Evolutionary conservation across 2,888 invertebrate species (phyloP).

Genomic region (Drosophila flavopinicola): DNA sequence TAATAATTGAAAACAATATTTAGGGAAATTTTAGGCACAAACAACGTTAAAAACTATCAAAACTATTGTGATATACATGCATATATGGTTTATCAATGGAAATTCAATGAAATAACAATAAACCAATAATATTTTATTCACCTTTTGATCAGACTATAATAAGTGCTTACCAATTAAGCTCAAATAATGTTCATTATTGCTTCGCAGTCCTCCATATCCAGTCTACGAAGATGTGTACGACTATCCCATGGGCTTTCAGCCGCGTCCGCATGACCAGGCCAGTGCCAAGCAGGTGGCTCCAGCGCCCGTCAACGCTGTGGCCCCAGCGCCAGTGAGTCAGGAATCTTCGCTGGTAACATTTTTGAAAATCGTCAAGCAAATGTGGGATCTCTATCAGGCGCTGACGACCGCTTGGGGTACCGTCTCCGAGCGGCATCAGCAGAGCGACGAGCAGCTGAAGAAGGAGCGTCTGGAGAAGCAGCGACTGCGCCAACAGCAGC

Average conservation of each 20-base stretch:
- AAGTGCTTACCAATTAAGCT: not conserved
- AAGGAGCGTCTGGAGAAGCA: slow-evolving; percentile 62
- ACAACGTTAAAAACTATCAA: too few species aligned
- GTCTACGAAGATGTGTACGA: slow-evolving; percentile 67
- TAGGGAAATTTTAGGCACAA: too few species aligned
- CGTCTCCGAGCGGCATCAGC: slow-evolving; percentile 69
- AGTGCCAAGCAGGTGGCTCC: slow-evolving; percentile 46
- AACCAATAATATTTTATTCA: too few species aligned
- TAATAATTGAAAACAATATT: too few species aligned
- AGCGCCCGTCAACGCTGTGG: slow-evolving; percentile 7
- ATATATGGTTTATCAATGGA: too few species aligned
- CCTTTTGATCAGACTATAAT: too few species aligned
- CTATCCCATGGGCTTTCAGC: slow-evolving; percentile 72
- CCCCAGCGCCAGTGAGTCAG: slow-evolving; percentile 14
- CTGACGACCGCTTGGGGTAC: slow-evolving; percentile 79
- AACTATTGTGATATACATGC: too few species aligned
- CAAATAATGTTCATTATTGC: not conserved
- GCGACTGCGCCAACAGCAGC: slow-evolving; percentile 64
- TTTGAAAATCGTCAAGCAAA: slow-evolving; percentile 73
- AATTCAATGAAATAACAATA: too few species aligned
- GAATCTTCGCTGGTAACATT: slow-evolving; percentile 69
- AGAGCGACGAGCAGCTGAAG: slow-evolving; percentile 53
- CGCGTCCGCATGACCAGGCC: slow-evolving; percentile 34
- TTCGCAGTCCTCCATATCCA: slow-evolving; percentile 51
- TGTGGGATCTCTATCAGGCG: slow-evolving; percentile 82